Evolutionary conservation across 2,113 vertebrate genomes (phyloP), one percentile per base, ranked within the genome.

Genomic region (Gambusia holbrooki): DNA sequence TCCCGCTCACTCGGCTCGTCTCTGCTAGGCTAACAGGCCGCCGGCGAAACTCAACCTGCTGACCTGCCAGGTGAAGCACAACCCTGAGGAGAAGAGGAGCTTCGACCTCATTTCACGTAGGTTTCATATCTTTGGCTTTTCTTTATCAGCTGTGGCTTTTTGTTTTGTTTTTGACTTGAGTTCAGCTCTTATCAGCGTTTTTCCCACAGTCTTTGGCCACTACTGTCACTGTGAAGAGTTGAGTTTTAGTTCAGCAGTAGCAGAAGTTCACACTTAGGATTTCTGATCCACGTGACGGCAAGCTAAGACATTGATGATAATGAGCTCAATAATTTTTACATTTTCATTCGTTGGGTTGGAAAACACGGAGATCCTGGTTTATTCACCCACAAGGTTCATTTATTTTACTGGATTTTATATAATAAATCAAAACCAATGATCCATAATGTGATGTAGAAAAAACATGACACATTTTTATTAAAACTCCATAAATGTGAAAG

Each of bases 61-160:
- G 77, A 99, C 98, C 89, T 99, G 98, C 88, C 98, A 99, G 88
- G 98, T 99, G 94, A 99, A 99, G 92, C 97, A 97, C 92, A 99
- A 97, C 80, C 97, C 98, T 0, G 98, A 99, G n/a, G 98, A 99
- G 94, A 99, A 97, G 92, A 97, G 97, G 82, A 97, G 96, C 88
- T 99, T 99, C 84, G 97, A 99, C 94, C 98, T 99, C 85, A 99
- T 99, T 93, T 99, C 98, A 87, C 98, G 98, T 99, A 95, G 84
- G 97, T 94, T 77, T 13, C 28, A 25, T 19, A 54, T 54, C 48
- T 54, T 5, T 22, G 5, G 22, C 25, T 54, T 22, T 22, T 6
- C 51, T 9, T 25, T 0, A 22, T 25, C 1, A 54, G 51, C 51
- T 25, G 51, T 7, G 51, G 51, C 19, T 54, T n/a, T 58, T 25